phyloP scores from a whole-genome alignment of 2,113 vertebrate species.

The Periophthalmus modestus region DNA sequence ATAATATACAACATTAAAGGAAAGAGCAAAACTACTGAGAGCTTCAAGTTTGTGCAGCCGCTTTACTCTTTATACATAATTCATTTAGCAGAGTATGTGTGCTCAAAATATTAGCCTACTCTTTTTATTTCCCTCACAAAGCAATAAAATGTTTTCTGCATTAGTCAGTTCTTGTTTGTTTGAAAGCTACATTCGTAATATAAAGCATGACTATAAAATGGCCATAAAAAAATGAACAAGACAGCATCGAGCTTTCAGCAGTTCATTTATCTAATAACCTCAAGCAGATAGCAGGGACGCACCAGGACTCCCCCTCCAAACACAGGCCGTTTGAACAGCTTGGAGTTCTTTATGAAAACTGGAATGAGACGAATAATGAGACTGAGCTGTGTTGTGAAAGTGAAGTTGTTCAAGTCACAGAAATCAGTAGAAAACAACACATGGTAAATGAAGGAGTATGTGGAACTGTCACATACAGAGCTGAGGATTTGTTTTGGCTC shows the following conservation, averaged over 20 bases:
- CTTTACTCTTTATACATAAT: conserved; percentile 15
- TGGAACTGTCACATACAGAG: too few species aligned
- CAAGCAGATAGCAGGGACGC: conserved; percentile 6
- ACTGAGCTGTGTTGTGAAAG: neutral
- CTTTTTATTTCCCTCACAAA: conserved; percentile 12
- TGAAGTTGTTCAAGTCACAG: neutral
- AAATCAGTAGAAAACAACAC: neutral
- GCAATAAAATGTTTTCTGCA: conserved; percentile 25
- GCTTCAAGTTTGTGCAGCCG: conserved; percentile 16
- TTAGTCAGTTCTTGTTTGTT: conserved; percentile 15
- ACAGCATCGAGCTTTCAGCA: conserved; percentile 13
- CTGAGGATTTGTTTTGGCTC: too few species aligned
- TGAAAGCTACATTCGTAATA: conserved; percentile 26
- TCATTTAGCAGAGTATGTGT: conserved; percentile 18
- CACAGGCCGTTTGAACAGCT: neutral
- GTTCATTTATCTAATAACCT: conserved; percentile 41
- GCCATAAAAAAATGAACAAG: conserved; percentile 1
- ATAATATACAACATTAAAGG: neutral
- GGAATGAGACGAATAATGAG: neutral
- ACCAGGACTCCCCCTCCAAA: conserved; percentile 2
- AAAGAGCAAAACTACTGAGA: conserved; percentile 5
- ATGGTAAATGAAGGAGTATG: neutral
- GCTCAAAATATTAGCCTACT: conserved; percentile 16
- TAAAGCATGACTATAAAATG: conserved; percentile 25
- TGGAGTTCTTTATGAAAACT: neutral